Conservation (phyloP, 2,888 invertebrate species). For the Hofmannophila pseudospretella region DNA sequence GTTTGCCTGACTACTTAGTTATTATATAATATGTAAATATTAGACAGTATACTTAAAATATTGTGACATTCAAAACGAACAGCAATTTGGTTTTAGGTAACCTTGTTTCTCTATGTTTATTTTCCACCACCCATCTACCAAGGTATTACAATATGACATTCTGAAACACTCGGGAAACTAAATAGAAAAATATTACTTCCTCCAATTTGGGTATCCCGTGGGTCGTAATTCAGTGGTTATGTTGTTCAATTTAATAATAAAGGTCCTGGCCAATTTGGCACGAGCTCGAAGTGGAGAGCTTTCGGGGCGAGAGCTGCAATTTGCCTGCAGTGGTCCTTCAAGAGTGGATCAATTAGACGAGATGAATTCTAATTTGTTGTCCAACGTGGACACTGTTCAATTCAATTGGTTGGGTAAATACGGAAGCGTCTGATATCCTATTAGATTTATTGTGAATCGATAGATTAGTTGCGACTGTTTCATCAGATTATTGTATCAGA, state of each 20-base stretch:
- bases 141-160: no score
- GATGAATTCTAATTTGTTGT: constrained; percentile 62
- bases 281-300: constrained; percentile 38
- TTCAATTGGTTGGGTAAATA: constrained; percentile 26
- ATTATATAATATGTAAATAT: no score
- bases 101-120: no score
- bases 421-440: not conserved
- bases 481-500: no score
- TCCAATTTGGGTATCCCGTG: constrained; percentile 15
- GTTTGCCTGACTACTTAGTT: no score
- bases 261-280: constrained; percentile 56
- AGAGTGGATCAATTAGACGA: constrained; percentile 65
- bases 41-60: no score
- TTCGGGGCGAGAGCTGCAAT: constrained; percentile 55
- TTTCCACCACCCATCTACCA: no score
- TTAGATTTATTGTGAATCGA: no score
- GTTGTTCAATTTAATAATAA: constrained; percentile 57
- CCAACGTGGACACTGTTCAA: constrained; percentile 38
- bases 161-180: constrained; percentile 12
- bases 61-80: no score
- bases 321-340: constrained; percentile 53
- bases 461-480: no score
- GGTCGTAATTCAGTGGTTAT: constrained; percentile 26
- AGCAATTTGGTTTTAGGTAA: no score
- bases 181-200: constrained; percentile 20